These are phyloP conservation scores for Catharus bicknelli DNA, from an alignment of 2,113 vertebrate genomes.

Conservation along the genomic window DNA sequence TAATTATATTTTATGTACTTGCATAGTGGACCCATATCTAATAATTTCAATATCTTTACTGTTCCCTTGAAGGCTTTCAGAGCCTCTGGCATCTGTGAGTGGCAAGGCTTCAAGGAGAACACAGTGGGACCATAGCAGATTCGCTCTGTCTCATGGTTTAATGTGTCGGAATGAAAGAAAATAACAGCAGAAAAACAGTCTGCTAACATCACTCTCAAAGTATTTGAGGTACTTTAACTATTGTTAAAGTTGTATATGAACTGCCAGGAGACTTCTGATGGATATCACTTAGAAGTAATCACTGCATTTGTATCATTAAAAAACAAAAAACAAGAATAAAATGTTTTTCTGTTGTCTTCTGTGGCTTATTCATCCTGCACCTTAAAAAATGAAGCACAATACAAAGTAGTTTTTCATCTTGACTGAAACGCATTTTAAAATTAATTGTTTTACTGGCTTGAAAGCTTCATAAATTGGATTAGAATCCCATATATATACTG, in stretches of 20 bases:
- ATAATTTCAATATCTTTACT: background rate
- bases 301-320: conserved; percentile 20
- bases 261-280: background rate
- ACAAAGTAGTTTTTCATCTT: conserved; percentile 26
- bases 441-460: conserved; percentile 49
- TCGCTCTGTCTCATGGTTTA: background rate
- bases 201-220: background rate
- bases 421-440: conserved; percentile 40
- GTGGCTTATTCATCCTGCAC: conserved; percentile 3
- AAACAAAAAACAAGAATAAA: background rate
- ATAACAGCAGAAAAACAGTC: background rate
- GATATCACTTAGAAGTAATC: conserved; percentile 3
- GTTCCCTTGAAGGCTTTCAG: background rate
- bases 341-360: conserved; percentile 30
- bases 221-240: background rate
- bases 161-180: background rate
- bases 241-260: background rate
- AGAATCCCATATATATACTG: background rate
- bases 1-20: conserved; percentile 3
- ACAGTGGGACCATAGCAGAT: accelerated
- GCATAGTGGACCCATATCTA: background rate
- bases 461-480: conserved; percentile 50
- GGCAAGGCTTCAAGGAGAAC: background rate
- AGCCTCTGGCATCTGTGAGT: background rate
- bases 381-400: conserved; percentile 1